A percentile compares a stretch with the other conserved stretches of the same genome.
These are phyloP conservation scores for Diabrotica balteata DNA, from an alignment of 2,888 invertebrate species.

Conservation along the genomic window DNA sequence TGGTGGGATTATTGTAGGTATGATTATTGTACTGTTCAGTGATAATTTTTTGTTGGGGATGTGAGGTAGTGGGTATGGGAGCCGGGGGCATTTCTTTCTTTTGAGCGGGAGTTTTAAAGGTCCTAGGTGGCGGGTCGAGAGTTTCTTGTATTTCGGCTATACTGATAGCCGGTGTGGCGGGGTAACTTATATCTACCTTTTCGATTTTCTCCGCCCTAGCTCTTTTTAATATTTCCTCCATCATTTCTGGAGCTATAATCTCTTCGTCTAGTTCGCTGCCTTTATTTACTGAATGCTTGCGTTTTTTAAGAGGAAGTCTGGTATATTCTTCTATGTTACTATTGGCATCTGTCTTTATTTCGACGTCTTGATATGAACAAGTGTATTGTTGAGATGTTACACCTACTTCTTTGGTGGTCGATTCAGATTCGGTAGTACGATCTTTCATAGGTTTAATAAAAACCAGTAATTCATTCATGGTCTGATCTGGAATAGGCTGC, in stretches of 20 bases:
- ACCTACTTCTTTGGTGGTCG: too few species aligned
- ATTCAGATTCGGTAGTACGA: too few species aligned
- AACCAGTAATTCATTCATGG: too few species aligned
- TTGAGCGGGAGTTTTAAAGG: slow-evolving; percentile 56
- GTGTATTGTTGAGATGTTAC: too few species aligned
- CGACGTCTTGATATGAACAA: too few species aligned
- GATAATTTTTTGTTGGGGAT: slow-evolving; percentile 38
- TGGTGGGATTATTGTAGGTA: slow-evolving; percentile 54
- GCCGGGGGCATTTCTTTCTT: slow-evolving; percentile 55
- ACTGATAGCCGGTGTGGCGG: slow-evolving; percentile 57
- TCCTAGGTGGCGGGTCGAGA: slow-evolving; percentile 35
- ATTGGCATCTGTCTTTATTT: too few species aligned
- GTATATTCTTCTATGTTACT: slow-evolving; percentile 35
- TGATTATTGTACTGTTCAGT: slow-evolving; percentile 53
- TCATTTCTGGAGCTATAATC: slow-evolving; percentile 31
- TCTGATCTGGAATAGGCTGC: too few species aligned
- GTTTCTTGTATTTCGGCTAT: slow-evolving; percentile 55
- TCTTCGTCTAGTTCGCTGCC: slow-evolving; percentile 32
- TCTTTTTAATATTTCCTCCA: slow-evolving; percentile 37
- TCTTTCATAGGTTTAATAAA: too few species aligned
- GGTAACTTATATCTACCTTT: slow-evolving; percentile 54
- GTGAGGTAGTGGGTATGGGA: slow-evolving; percentile 19
- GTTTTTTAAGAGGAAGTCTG: slow-evolving; percentile 53
- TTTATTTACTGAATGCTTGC: slow-evolving; percentile 46
- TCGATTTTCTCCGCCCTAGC: slow-evolving; percentile 31